Base-by-base conservation (phyloP, 2,113 vertebrate genomes). In the Apodemus sylvaticus region DNA sequence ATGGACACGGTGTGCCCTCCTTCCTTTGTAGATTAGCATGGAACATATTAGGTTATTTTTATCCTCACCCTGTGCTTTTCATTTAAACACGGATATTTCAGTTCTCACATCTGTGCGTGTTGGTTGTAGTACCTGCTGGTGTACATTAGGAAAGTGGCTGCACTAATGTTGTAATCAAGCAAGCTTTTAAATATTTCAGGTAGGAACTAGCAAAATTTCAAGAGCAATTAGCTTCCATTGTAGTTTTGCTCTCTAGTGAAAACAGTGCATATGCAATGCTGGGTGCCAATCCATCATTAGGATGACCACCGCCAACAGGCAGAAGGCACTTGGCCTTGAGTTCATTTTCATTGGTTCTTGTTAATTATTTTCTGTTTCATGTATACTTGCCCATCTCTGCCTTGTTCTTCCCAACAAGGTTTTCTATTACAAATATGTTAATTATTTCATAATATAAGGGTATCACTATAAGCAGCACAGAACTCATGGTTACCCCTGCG, bases 171-270 rank as follows among this genome's bases (percentile, higher is more conserved):
- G 78, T 97, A 96, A 98, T 98, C 97, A 94, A 96, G 68, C 76
- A 90, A 96, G 36, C n/a, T 39, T 98, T 98, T 91, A 95, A 39
- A 92, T 98, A 97, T 97, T 98, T 98, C 96, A 94, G 89, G 68
- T 95, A 94, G 90, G 86, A 98, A 94, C 0, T 0, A 90, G 90
- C 86, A 94, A 96, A 98, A 93, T 89, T 96, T 98, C 45, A 95
- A 82, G 71, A 96, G 60, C 97, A 97, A 39, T 97, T 97, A 95
- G 77, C 90, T 98, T 98, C 71, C n/a, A 5, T n/a, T 0, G 91
- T 89, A 60, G 45, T 20, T 0, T 86, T 81, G 62, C 81, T 87
- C 96, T 95, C 97, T 96, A 53, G 39, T 94, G 97, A 97, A 97
- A 97, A 93, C 96, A 20, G 24, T 87, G 20, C 92, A 90, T 97